Percentiles rank a stretch among this genome's conserved stretches.
Evolutionary conservation across 1,140 invertebrate genomes (phyloP).

Genomic region (Bombus consobrinus): DNA sequence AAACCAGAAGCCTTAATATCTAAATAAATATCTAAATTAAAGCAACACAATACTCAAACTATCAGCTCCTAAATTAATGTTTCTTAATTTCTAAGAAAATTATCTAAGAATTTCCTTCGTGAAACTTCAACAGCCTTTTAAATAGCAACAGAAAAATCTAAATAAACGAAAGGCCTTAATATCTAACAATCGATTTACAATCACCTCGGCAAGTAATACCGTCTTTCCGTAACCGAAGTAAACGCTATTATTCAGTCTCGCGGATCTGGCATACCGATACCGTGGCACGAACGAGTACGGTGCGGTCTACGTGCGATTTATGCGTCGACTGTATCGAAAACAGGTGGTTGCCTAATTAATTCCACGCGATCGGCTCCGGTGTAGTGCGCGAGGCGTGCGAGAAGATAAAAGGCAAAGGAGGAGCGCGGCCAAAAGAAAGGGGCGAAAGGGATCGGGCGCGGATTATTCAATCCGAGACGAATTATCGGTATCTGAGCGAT

Average conservation of each 20-base stretch:
- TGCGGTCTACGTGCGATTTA: slow-evolving; percentile 22
- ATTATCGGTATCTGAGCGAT: slow-evolving; percentile 42
- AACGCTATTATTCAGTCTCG: slow-evolving; percentile 10
- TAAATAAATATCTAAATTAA: too few relatives aligned
- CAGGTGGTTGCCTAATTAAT: slow-evolving; percentile 53
- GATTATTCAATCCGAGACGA: slow-evolving; percentile 47
- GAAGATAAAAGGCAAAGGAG: background rate
- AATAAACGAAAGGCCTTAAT: background rate
- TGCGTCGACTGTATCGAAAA: slow-evolving; percentile 36
- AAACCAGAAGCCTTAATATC: background rate
- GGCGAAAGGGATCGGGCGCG: background rate
- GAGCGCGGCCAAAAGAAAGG: background rate
- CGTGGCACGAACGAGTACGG: background rate
- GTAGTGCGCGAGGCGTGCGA: background rate
- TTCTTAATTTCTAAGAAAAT: background rate
- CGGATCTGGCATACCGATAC: slow-evolving; percentile 29
- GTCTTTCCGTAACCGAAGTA: background rate
- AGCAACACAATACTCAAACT: background rate
- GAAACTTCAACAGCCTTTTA: too few relatives aligned
- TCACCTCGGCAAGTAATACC: background rate
- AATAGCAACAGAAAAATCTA: background rate
- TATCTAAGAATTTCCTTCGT: background rate
- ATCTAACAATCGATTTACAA: background rate
- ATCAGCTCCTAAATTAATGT: background rate
- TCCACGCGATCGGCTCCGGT: slow-evolving; percentile 35